A percentile compares a stretch with the other conserved stretches of the same genome.
These are phyloP conservation scores for Coptodon rendalli DNA, from an alignment of 2,113 vertebrate genomes.

Conservation along the genomic window DNA sequence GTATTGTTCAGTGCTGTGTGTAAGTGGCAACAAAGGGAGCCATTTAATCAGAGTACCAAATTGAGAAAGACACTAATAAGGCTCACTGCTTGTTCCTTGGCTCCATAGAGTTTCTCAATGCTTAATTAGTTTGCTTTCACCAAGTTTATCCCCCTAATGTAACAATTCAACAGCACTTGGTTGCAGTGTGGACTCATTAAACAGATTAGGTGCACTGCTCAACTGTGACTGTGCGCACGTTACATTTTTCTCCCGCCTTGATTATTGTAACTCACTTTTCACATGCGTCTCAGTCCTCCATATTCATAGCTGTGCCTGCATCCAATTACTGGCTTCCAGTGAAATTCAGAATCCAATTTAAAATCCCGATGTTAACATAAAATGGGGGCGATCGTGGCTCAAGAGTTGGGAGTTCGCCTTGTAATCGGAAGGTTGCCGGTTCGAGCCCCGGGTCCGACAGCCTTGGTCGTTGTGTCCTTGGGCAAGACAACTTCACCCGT, in stretches of 20 bases:
- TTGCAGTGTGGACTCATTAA: neutral
- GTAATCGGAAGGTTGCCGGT: too few species aligned
- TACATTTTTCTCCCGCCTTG: neutral
- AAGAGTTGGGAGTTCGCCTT: too few species aligned
- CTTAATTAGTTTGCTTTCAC: neutral
- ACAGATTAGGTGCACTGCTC: neutral
- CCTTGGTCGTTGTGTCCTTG: too few species aligned
- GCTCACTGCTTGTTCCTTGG: neutral
- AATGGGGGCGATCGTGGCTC: too few species aligned
- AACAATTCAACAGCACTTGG: neutral
- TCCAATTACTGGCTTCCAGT: neutral
- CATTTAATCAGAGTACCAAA: neutral
- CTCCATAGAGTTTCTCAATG: neutral
- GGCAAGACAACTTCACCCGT: too few species aligned
- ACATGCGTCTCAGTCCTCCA: neutral
- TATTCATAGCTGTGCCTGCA: neutral
- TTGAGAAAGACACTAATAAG: neutral
- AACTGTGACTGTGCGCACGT: neutral
- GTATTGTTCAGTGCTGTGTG: neutral
- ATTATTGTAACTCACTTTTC: neutral
- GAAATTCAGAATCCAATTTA: neutral
- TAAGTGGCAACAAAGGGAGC: conserved; percentile 17
- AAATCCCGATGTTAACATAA: neutral
- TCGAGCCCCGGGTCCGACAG: too few species aligned
- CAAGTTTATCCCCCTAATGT: neutral